Conservation (phyloP, 2,888 invertebrate species). For the Synanthedon andrenaeformis region DNA sequence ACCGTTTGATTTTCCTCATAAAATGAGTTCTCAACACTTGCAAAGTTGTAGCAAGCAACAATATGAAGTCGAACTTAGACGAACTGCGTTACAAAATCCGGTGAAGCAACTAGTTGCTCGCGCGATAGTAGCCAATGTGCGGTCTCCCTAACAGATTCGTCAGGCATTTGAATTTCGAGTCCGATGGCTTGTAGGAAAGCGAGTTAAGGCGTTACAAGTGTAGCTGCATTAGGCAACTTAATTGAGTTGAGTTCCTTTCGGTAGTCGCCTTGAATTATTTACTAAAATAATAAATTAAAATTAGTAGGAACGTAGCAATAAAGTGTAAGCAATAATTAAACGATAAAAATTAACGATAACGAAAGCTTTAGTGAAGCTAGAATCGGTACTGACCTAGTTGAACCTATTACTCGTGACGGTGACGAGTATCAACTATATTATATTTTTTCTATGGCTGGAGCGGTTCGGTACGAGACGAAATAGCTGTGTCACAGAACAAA, state of each 20-base stretch:
- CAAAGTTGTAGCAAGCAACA: too few species aligned
- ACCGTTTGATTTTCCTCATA: too few species aligned
- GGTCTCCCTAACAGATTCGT: too few species aligned
- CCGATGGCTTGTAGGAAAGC: too few species aligned
- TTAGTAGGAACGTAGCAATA: slow-evolving; percentile 62
- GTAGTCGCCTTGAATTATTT: slow-evolving; percentile 9
- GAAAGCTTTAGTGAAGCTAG: slow-evolving; percentile 65
- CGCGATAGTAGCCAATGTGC: too few species aligned
- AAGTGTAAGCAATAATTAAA: slow-evolving; percentile 59
- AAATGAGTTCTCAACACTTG: too few species aligned
- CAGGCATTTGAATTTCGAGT: too few species aligned
- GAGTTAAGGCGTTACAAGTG: too few species aligned
- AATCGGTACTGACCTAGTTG: slow-evolving; percentile 62
- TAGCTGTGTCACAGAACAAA: slow-evolving; percentile 51
- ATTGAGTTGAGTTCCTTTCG: slow-evolving; percentile 1
- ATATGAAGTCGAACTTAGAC: too few species aligned
- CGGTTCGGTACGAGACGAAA: slow-evolving; percentile 52
- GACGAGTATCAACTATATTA: slow-evolving; percentile 27
- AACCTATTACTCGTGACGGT: slow-evolving; percentile 44
- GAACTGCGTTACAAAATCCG: too few species aligned
- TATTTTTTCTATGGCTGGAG: slow-evolving; percentile 63
- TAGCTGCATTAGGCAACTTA: too few species aligned
- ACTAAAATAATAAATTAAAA: slow-evolving; percentile 24
- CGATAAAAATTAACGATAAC: slow-evolving; percentile 8
- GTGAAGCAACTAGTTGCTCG: too few species aligned